Percentiles rank a stretch among this genome's conserved stretches.
Conservation (phyloP, 2,797 vertebrate genomes). For the Varecia variegata region DNA sequence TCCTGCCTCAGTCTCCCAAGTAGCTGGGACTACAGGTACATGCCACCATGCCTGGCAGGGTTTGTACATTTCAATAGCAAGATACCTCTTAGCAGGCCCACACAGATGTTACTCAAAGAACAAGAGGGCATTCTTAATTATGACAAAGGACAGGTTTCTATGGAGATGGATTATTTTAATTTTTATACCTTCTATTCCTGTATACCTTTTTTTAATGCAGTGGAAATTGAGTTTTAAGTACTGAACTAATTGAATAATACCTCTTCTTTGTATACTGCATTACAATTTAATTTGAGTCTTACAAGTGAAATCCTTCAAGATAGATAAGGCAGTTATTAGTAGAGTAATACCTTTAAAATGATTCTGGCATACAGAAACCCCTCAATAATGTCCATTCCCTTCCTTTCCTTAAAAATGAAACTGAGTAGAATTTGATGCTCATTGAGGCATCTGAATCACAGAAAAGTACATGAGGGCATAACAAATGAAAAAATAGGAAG, state of each 20-base stretch:
- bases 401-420: not conserved
- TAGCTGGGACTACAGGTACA: no score
- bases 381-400: not conserved
- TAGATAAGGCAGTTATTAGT: not conserved
- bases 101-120: not conserved
- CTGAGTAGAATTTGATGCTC: not conserved
- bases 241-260: not conserved
- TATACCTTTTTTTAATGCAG: not conserved
- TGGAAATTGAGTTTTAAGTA: slow-evolving; percentile 2
- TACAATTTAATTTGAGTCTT: slow-evolving; percentile 8
- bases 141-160: not conserved
- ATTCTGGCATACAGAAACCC: not conserved
- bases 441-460: not conserved
- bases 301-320: not conserved
- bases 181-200: not conserved
- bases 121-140: not conserved
- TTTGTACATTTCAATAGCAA: not conserved
- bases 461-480: slow-evolving; percentile 16
- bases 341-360: slow-evolving; percentile 29
- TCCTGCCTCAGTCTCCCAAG: no score
- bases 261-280: not conserved
- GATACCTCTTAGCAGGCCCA: not conserved
- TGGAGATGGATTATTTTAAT: not conserved
- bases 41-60: no score
- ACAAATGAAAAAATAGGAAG: not conserved